Conservation (phyloP, 2,113 vertebrate species). For the Oriolus oriolus region DNA sequence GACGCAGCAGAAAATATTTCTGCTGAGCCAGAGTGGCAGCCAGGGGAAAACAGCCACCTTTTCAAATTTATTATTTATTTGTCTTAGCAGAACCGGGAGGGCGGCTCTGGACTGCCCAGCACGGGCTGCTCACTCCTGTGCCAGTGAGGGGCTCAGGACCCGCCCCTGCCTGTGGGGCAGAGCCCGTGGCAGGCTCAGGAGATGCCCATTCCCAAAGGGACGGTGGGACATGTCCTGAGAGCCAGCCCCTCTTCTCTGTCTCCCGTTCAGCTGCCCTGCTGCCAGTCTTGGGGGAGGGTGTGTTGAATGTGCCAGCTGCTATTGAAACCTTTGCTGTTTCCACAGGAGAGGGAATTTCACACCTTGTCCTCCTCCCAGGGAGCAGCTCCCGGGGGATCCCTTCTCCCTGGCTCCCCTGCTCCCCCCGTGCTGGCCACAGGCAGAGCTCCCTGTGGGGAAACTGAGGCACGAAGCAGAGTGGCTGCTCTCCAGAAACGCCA, state of each 20-base stretch:
- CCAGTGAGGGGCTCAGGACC: background rate
- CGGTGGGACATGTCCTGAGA: fast-evolving
- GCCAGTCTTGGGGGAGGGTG: fast-evolving
- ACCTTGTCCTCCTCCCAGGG: no score
- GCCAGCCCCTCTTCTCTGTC: background rate
- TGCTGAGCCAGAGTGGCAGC: background rate
- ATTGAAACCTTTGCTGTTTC: background rate
- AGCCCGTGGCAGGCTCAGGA: background rate
- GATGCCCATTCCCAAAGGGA: background rate
- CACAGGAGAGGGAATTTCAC: background rate
- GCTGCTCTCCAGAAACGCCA: background rate
- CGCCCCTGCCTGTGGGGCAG: background rate
- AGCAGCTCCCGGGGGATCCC: background rate
- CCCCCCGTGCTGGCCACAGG: background rate
- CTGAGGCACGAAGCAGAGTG: background rate
- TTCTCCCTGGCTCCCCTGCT: background rate
- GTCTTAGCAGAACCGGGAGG: background rate
- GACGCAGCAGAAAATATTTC: constrained; percentile 20
- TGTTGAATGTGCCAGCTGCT: background rate
- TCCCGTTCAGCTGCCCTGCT: background rate
- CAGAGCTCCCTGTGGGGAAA: background rate
- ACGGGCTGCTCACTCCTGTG: fast-evolving
- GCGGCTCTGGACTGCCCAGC: fast-evolving
- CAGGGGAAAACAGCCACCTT: background rate
- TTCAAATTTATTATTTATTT: background rate